Base-by-base conservation (phyloP, 1,140 invertebrate genomes). In the Drosophila gunungcola region DNA sequence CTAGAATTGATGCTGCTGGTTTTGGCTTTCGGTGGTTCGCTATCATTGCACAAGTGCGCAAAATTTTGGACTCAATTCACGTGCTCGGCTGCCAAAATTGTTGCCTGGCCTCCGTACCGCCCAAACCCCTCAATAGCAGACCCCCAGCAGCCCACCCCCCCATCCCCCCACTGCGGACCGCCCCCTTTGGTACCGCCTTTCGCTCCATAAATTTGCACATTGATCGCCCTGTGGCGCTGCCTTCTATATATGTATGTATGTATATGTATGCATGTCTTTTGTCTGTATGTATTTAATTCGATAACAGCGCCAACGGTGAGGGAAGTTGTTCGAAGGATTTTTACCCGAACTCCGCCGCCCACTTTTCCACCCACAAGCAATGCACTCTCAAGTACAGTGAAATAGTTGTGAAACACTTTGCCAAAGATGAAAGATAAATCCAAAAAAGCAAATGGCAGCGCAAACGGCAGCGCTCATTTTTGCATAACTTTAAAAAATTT, bases 41-140 rank as follows among this genome's bases (percentile, higher is more conserved):
- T 89, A 88, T 88, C 83, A 88, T 88, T 88, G 83, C 84, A 88
- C 80, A 88, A 88, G 84, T 88, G 84, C 76, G 80, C 84, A 88
- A 88, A 88, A 88, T 88, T 88, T 88, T 88, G 84, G 84, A 88
- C 84, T 88, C 80, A 79, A 88, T 88, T 88, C 84, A 88, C 84
- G 84, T 88, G 84, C 76, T 78, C 62, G 72, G 84, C 84, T 88
- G 84, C 84, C 84, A 88, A 88, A 85, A 89, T 80, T 80, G 80
- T 89, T 88, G 83, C 53, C 72, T 56, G 39, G 69, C 51, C 70
- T 34, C 49, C 55, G 41, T 57, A 39, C 48, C 27, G 13, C 9
- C 25, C 42, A 41, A 41, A n/a, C 32, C 25, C 21, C 21, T 48
- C 68, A 21, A 34, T 27, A 5, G 3, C 12, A n/a, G 7, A 16